These are phyloP conservation scores for Anaspis maculata DNA, from an alignment of 2,888 invertebrate genomes.

Conservation along the genomic window DNA sequence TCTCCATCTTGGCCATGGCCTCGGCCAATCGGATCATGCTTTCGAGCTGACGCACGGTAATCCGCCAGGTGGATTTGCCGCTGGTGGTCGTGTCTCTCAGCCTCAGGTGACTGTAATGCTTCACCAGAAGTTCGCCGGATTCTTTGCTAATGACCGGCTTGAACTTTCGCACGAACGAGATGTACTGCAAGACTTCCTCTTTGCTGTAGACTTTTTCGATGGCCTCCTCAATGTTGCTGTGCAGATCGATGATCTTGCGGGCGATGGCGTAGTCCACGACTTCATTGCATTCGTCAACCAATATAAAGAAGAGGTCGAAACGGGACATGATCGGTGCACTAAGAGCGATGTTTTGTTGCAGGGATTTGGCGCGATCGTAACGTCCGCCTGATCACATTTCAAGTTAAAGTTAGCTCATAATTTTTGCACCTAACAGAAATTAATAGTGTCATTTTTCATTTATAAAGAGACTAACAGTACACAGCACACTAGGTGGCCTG, in stretches of 20 bases:
- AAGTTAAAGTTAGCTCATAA: no score
- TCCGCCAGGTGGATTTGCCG: constrained; percentile 77
- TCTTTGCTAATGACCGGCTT: constrained; percentile 81
- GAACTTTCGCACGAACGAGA: constrained; percentile 93
- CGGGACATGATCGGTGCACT: constrained; percentile 98
- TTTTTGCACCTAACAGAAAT: no score
- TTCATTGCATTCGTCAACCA: constrained; percentile 95
- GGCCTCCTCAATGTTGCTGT: constrained; percentile 73
- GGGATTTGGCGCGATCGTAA: constrained; percentile 87
- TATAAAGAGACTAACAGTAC: no score
- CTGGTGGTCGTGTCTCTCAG: constrained; percentile 65
- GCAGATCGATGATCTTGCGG: constrained; percentile 88
- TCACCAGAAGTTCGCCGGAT: constrained; percentile 72
- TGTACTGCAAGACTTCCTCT: constrained; percentile 87
- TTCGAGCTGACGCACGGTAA: constrained; percentile 93
- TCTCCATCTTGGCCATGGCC: constrained; percentile 93
- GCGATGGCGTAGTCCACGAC: constrained; percentile 96
- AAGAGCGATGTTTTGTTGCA: constrained; percentile 89
- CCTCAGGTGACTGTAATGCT: constrained; percentile 76
- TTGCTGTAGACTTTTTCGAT: constrained; percentile 76
- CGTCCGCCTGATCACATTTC: constrained; percentile 79
- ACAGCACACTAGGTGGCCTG: no score
- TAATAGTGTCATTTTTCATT: no score
- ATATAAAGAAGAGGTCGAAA: constrained; percentile 96
- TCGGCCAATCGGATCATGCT: constrained; percentile 94